A percentile compares a stretch with the other conserved stretches of the same genome.
Conservation (phyloP, 2,888 invertebrate species). For the Belgica antarctica region DNA sequence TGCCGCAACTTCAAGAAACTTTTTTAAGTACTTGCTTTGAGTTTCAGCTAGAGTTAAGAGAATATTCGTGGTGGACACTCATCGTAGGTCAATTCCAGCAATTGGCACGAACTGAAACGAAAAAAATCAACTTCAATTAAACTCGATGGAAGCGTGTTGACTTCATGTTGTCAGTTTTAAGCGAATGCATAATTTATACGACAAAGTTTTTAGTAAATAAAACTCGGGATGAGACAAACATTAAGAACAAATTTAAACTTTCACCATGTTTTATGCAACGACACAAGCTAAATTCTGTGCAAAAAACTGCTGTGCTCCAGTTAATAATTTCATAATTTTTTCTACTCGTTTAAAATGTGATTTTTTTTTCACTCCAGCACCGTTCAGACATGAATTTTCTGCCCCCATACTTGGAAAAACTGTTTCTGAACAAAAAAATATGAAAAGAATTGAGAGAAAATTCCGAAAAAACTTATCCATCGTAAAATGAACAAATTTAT, state of each 20-base stretch:
- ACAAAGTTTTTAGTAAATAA: too few species aligned
- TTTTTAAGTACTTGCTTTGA: slow-evolving; percentile 52
- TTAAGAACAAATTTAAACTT: too few species aligned
- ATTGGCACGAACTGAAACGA: slow-evolving; percentile 55
- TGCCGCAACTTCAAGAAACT: slow-evolving; percentile 65
- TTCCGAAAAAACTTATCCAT: background rate
- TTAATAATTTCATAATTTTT: slow-evolving; percentile 25
- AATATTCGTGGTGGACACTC: slow-evolving; percentile 59
- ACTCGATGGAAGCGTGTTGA: too few species aligned
- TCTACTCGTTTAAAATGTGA: background rate
- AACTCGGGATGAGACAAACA: too few species aligned
- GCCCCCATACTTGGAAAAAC: slow-evolving; percentile 43
- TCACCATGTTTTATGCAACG: slow-evolving; percentile 27
- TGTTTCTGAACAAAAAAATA: background rate
- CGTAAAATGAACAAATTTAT: slow-evolving; percentile 8
- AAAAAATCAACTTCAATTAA: too few species aligned
- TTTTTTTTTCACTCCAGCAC: slow-evolving; percentile 32
- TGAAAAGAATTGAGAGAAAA: slow-evolving; percentile 1
- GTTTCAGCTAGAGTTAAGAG: slow-evolving; percentile 50
- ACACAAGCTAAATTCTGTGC: slow-evolving; percentile 23
- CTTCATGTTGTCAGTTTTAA: too few species aligned
- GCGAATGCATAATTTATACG: too few species aligned
- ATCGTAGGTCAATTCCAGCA: slow-evolving; percentile 67
- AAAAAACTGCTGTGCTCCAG: slow-evolving; percentile 21
- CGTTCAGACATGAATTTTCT: slow-evolving; percentile 2